Evolutionary conservation across 1,140 invertebrate species (phyloP).

Genomic region (Drosophila nannoptera): DNA sequence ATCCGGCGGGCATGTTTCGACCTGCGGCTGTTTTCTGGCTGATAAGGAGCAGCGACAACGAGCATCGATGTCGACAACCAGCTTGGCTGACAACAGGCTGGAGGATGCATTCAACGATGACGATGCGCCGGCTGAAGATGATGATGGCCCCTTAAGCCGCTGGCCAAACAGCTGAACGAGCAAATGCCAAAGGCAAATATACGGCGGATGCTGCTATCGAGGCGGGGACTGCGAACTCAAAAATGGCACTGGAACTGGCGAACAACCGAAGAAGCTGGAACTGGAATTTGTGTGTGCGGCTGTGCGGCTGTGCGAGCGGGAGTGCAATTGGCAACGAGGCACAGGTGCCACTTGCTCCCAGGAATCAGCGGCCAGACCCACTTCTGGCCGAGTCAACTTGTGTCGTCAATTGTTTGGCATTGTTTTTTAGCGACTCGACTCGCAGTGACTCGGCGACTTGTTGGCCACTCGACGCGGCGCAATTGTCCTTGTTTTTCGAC

Average conservation of each 20-base stretch:
- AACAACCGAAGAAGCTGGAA: background rate
- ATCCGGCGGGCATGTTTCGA: conserved; percentile 34
- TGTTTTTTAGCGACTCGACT: conserved; percentile 53
- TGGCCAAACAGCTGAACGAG: conserved; percentile 36
- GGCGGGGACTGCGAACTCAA: background rate
- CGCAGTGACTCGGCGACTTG: conserved; percentile 53
- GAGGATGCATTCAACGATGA: conserved; percentile 9
- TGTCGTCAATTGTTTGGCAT: conserved; percentile 64
- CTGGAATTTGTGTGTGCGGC: no score
- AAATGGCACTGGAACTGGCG: background rate
- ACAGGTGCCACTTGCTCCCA: conserved; percentile 67
- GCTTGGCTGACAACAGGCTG: conserved; percentile 13
- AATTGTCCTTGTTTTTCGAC: conserved; percentile 66
- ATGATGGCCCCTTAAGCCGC: conserved; percentile 33
- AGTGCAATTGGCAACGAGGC: background rate
- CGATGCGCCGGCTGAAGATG: background rate
- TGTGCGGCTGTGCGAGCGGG: no score
- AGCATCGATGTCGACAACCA: conserved; percentile 11
- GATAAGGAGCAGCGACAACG: conserved; percentile 8
- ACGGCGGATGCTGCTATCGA: conserved; percentile 3
- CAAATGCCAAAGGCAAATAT: conserved; percentile 69
- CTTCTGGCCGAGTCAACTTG: conserved; percentile 11
- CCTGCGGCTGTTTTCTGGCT: conserved; percentile 15
- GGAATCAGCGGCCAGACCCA: conserved; percentile 27
- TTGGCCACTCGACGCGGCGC: conserved; percentile 51